These are phyloP conservation scores for Acanthoscelides obtectus DNA, from an alignment of 2,888 invertebrate genomes.

Conservation along the genomic window DNA sequence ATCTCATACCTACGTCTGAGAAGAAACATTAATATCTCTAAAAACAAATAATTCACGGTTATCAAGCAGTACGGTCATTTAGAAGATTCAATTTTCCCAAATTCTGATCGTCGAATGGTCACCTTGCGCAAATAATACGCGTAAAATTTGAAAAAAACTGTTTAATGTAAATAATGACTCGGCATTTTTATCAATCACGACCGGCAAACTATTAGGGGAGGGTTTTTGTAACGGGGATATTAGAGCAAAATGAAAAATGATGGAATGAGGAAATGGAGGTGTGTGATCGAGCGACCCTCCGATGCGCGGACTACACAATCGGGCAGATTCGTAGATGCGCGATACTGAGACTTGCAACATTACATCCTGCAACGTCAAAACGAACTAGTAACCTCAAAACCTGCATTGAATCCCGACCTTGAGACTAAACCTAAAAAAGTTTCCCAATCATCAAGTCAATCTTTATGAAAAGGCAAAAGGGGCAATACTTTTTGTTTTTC, in stretches of 20 bases:
- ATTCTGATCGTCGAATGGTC: neutral
- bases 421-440: no score
- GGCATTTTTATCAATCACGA: neutral
- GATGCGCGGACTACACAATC: no score
- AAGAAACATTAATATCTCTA: neutral
- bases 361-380: no score
- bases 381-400: no score
- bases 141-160: neutral
- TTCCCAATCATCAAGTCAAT: no score
- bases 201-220: neutral
- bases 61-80: neutral
- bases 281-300: no score
- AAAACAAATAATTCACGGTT: neutral
- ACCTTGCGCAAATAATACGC: neutral
- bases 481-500: no score
- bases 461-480: no score
- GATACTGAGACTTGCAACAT: no score
- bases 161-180: neutral
- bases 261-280: neutral
- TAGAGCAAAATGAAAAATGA: neutral
- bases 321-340: no score
- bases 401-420: no score
- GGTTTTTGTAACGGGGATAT: neutral
- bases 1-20: neutral
- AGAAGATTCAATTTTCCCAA: neutral